Base-by-base conservation (phyloP, 2,888 invertebrate species). In the Eupeodes latifasciatus region DNA sequence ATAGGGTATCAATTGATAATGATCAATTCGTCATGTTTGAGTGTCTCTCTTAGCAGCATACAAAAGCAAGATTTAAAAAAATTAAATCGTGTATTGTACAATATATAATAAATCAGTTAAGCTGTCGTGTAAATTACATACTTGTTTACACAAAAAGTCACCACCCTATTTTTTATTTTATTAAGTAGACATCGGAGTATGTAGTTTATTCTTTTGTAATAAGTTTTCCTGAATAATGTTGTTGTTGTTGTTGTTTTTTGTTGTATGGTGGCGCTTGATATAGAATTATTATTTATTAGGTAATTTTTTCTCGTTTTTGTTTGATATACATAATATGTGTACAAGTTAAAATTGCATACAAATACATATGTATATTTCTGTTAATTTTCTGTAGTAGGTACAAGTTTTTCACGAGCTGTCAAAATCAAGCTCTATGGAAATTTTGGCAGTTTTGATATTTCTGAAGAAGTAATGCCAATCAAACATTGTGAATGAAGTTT, bases 91-190 rank as follows among this genome's bases (percentile, higher is more conserved):
- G 57, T n/a, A 47, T 59, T 72, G 11, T 36, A 55, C 40, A 10
- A 72, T 57, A 27, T 44, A 27, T 44, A 59, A 59, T 72, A 47
- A 72, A 72, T 72, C 59, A 59, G 47, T 34, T 27, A 47, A 72
- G 47, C 59, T 59, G 59, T 72, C 72, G 47, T 72, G 57, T 72
- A 59, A 72, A 72, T 72, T 59, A 72, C 44, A 72, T 11, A 49
- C 5, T 72, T 72, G 57, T 72, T n/a, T 57, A 14, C 57, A 34
- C 3, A 12, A 49, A 66, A 57, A 72, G 10, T 57, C 5, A 11
- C 44, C 57, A 72, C 34, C 44, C 55, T 44, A 55, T 19, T 44
- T 27, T 5, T 36, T 34, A 19, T 71, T 7, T 55, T 64, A 44
- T 47, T 27, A 47, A 47, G 47, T 57, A 72, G 71, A 10, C 55